These are phyloP conservation scores for Eucera pruinosa DNA, from an alignment of 2,888 invertebrate genomes.

Conservation along the genomic window DNA sequence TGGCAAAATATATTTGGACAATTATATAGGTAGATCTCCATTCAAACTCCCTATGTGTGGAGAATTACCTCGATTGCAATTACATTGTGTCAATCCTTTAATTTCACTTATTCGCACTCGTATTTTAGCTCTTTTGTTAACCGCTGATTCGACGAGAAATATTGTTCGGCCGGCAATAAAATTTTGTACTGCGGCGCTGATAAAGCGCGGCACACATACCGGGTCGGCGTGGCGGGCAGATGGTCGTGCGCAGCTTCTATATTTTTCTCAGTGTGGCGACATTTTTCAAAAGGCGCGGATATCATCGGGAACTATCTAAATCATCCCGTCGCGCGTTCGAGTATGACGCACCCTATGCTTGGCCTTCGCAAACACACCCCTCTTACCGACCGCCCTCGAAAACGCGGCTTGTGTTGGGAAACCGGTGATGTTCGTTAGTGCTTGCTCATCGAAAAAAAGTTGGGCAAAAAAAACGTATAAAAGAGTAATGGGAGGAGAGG, in stretches of 20 bases:
- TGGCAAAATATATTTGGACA: too few species aligned
- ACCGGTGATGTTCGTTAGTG: conserved; percentile 76
- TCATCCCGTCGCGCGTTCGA: conserved; percentile 63
- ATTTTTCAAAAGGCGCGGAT: conserved; percentile 74
- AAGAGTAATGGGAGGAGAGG: conserved; percentile 36
- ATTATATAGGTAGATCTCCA: too few species aligned
- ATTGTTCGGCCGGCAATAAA: conserved; percentile 68
- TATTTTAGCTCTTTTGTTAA: conserved; percentile 59
- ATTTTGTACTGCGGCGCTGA: conserved; percentile 55
- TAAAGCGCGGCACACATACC: conserved; percentile 61
- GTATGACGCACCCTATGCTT: conserved; percentile 69
- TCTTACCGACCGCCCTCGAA: conserved; percentile 36
- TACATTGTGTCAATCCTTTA: conserved; percentile 41
- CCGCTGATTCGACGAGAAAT: conserved; percentile 71
- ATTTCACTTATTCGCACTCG: conserved; percentile 47
- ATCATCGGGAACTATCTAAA: conserved; percentile 74
- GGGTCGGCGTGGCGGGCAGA: neutral
- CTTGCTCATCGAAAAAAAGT: conserved; percentile 74
- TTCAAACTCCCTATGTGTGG: too few species aligned
- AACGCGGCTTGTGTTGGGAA: conserved; percentile 51
- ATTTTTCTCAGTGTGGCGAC: conserved; percentile 64
- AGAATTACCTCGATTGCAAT: conserved; percentile 6
- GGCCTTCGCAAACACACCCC: conserved; percentile 66
- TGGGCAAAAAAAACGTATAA: conserved; percentile 8
- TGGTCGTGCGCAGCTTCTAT: conserved; percentile 55